Base-by-base conservation (phyloP, 2,888 invertebrate species). In the Trissonchulus sp. region DNA sequence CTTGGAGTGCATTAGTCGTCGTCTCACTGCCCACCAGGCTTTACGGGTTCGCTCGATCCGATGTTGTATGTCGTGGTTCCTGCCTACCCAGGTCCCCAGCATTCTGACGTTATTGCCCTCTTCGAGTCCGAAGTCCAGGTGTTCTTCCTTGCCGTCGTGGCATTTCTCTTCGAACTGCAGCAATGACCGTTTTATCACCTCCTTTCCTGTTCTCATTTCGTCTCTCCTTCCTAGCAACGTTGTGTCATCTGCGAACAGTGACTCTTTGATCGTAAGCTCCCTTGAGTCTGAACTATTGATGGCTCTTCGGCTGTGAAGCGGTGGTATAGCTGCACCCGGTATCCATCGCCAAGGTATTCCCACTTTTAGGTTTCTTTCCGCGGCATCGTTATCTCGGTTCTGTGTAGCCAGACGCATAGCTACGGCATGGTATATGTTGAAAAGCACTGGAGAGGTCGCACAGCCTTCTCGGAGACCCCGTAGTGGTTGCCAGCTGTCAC, bases 201-300 rank as follows among this genome's bases (percentile, higher is more conserved):
- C 60, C n/a, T 60, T 60, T 18, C 60, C 60, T 60, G 18, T n/a
- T 60, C 60, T 60, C 60, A 60, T 60, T n/a, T 60, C 60, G n/a
- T n/a, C 18, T 60, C 60, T 18, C 18, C 18, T 60, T 18, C 60
- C 60, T 18, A 60, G 60, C n/a, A 60, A n/a, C 60, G 60, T 60
- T 60, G 60, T 18, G n/a, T 60, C 60, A n/a, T 60, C 60, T n/a
- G 60, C 60, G n/a, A 60, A 60, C 18, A 60, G n/a, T 18, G 60
- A 18, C n/a, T 60, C 60, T 18, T 18, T 60, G 60, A 60, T 60
- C 18, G 18, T 60, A n/a, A 60, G n/a, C 60, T 60, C n/a, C 60
- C n/a, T 60, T 18, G 60, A 18, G n/a, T 60, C 60, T n/a, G 60
- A 60, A n/a, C 60, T 60, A 18, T n/a, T n/a, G 18, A 18, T 60